A percentile compares a stretch with the other conserved stretches of the same genome.
Evolutionary conservation across 2,113 vertebrate genomes (phyloP).

Genomic region (Pelusios castaneus): DNA sequence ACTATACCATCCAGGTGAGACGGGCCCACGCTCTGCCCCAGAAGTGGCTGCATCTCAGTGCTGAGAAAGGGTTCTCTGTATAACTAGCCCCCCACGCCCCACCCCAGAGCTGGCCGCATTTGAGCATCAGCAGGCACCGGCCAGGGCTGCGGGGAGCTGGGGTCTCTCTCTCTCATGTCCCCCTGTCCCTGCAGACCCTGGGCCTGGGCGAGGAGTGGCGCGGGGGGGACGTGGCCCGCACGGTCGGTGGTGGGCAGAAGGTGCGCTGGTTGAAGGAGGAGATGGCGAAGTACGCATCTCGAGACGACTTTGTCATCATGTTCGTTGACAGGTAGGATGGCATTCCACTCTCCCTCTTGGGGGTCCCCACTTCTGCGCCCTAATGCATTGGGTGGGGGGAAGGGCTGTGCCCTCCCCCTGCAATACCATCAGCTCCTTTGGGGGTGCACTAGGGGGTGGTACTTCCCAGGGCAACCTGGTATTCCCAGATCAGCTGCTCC

Average conservation of each 20-base stretch:
- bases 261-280: slow-evolving; percentile 91
- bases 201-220: slow-evolving; percentile 82
- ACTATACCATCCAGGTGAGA: slow-evolving; percentile 86
- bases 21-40: not conserved
- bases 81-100: too few species aligned
- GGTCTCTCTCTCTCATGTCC: not conserved
- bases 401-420: too few species aligned
- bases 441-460: not conserved
- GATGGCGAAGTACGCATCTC: slow-evolving; percentile 78
- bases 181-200: slow-evolving; percentile 63
- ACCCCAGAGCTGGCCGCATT: not conserved
- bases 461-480: too few species aligned
- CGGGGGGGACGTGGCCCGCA: slow-evolving; percentile 81
- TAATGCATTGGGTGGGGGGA: too few species aligned
- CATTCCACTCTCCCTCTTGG: not conserved
- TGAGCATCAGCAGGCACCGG: not conserved
- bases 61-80: not conserved
- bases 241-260: slow-evolving; percentile 92
- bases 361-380: too few species aligned
- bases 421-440: not conserved
- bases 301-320: slow-evolving; percentile 80
- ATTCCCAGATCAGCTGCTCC: too few species aligned
- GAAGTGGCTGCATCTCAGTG: not conserved
- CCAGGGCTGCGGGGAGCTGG: too few species aligned
- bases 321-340: slow-evolving; percentile 88